Base-by-base conservation (phyloP, 2,888 invertebrate species). In the Amphipyra tragopoginis region DNA sequence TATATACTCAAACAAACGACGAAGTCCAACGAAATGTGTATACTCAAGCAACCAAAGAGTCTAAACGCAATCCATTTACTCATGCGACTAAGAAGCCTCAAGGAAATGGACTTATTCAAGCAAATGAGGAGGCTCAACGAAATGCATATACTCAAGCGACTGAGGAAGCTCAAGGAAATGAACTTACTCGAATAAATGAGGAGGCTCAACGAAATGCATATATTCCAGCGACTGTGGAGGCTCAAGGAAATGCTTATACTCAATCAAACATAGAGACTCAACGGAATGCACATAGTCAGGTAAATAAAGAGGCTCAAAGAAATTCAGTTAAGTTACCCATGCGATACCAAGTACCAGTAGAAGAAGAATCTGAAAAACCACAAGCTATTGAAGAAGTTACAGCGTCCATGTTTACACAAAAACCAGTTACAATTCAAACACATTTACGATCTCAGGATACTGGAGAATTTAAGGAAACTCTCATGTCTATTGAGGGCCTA, bases 401-500 rank as follows among this genome's bases (percentile, higher is more conserved):
- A 15, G 2, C 29, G 3, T 33, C 55, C 6, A 8, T 21, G 8
- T 0, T 29, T 11, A 51, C 34, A 40, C 38, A 45, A 26, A 57
- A 39, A 21, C 45, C 65, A n/a, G 13, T 1, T 9, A 26, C n/a
- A 11, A 5, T 2, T 11, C 47, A 38, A 38, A 51, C 39, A 44
- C 44, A 54, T 14, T 9, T 21, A 13, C 14, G 29, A 50, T 21
- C 39, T 47, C 47, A 68, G 5, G 29, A 10, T 11, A 9, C 45
- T 0, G 43, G 14, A 11, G 33, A 44, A 4, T 57, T 51, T 39
- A 52, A 40, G 42, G 48, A 71, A 47, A 64, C 45, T 36, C 47
- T 51, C 1, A 44, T 13, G 38, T 51, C 64, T 8, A 26, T 70
- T 36, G 71, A 63, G 44, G 50, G 72, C 0, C 13, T 58, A 7